Base-by-base conservation (phyloP, 1,140 invertebrate species). In the Leptopilina clavipes region DNA sequence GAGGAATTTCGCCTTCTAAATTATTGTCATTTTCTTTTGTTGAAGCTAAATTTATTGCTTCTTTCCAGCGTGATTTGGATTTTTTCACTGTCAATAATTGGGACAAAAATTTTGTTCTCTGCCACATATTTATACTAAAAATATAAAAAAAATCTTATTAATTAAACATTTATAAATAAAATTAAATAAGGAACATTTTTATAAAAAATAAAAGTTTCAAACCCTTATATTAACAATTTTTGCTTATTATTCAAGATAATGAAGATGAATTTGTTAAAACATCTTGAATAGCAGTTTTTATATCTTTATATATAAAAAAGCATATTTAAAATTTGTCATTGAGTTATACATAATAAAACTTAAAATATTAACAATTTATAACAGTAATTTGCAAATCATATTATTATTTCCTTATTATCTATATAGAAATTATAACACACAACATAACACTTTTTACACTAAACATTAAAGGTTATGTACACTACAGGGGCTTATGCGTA, bases 1-100 rank as follows among this genome's bases (percentile, higher is more conserved):
- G 91, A 77, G 87, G 76, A 59, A 18, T 40, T 17, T 75, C 59
- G 45, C 80, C 25, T 18, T 80, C 79, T 48, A n/a, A 25, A 65
- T 65, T 65, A 65, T 65, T 65, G 12, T 37, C 59, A 31, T 65
- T 65, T 65, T 31, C 25, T n/a, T 5, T 14, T 1, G 25, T 3
- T 3, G 22, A 8, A n/a, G 22, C 59, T n/a, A 65, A 65, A 31
- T 22, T 22, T 65, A 25, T 31, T 31, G 5, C 19, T 31, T 65
- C 59, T 65, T 65, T 65, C 59, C 59, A 65, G 1, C 22, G 59
- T 10, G 59, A 31, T 31, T 65, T 65, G 3, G 25, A 7, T 7
- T 65, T 65, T 65, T 65, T 65, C 11, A 22, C 59, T 65, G 22
- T 31, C 25, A 65, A 22, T n/a, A 65, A 12, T n/a, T 52, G 48